Conservation (phyloP, 2,888 invertebrate genomes). For the Pristionchus exspectatus region DNA sequence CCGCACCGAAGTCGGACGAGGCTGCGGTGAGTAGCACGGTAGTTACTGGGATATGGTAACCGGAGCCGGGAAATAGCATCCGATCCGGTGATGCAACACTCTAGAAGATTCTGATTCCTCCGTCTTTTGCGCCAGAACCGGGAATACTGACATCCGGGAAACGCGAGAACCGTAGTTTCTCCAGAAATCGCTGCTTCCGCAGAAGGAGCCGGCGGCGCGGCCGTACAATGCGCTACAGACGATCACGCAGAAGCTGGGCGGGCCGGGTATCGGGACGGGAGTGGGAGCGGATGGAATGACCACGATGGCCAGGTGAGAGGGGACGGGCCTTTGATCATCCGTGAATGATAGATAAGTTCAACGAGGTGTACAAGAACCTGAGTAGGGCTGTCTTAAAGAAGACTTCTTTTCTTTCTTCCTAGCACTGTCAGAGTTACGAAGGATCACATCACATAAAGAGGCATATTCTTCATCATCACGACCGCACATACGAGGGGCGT, state of each 20-base stretch:
- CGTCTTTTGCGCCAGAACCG: neutral
- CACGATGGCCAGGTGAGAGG: conserved; percentile 12
- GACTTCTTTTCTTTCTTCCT: too few species aligned
- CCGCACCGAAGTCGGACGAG: neutral
- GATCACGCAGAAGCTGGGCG: conserved; percentile 14
- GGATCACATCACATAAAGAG: too few species aligned
- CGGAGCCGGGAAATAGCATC: neutral
- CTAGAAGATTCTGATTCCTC: neutral
- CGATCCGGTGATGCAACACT: neutral
- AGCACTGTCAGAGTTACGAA: too few species aligned
- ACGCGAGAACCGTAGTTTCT: neutral
- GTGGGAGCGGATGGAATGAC: conserved; percentile 10
- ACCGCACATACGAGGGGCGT: neutral
- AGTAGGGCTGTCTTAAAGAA: too few species aligned
- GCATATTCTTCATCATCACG: neutral
- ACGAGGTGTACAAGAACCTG: too few species aligned
- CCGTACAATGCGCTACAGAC: neutral
- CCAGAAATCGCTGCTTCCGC: conserved; percentile 6
- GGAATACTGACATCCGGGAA: neutral
- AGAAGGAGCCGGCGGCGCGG: neutral
- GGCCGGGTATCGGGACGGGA: neutral
- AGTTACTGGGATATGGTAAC: neutral
- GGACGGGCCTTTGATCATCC: neutral
- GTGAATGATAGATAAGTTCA: too few species aligned
- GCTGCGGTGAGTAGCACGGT: neutral